Evolutionary conservation across 1,140 invertebrate genomes (phyloP), one percentile per base, ranked within the genome.

Genomic region (Lysiphlebus fabarum): DNA sequence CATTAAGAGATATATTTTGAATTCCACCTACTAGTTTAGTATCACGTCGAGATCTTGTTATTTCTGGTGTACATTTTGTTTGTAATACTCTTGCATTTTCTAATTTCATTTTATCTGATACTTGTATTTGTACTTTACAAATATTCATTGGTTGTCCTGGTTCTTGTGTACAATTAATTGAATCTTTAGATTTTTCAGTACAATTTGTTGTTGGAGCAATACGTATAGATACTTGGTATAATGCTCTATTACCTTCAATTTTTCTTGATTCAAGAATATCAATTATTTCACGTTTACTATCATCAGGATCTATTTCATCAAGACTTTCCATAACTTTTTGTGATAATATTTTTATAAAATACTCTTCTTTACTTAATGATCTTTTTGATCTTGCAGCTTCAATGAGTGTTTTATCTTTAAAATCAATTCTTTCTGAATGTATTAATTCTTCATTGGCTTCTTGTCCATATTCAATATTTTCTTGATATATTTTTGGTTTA

Each of bases 261-360:
- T 72, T 70, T 56, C 67, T 70, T n/a, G 68, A 70, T 38, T 74
- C 65, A 5, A 74, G 7, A 26, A 82, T 66, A 33, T 78, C 70
- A 5, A 79, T 55, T 6, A 79, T 59, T 4, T 75, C 62, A 59
- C 74, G 61, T 56, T 75, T 80, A 36, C 72, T 77, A 54, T 79
- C 69, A 54, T 76, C 77, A 37, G 74, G 72, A 48, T 79, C 75
- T 55, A 70, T 64, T 7, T 68, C 63, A 58, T 82, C 81, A 11
- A 82, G 55, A 36, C 71, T 63, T 17, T 75, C 66, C 2, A 82
- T 63, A 6, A 72, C 79, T 62, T 73, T 74, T 49, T 71, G 62
- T 4, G 80, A 73, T 14, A 80, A 68, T 64, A 74, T 71, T 56
- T 72, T 66, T n/a, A 77, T 57, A 59, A 59, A 55, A 42, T 71